Conservation (phyloP, 2,888 invertebrate genomes). For the Scotopteryx bipunctaria region DNA sequence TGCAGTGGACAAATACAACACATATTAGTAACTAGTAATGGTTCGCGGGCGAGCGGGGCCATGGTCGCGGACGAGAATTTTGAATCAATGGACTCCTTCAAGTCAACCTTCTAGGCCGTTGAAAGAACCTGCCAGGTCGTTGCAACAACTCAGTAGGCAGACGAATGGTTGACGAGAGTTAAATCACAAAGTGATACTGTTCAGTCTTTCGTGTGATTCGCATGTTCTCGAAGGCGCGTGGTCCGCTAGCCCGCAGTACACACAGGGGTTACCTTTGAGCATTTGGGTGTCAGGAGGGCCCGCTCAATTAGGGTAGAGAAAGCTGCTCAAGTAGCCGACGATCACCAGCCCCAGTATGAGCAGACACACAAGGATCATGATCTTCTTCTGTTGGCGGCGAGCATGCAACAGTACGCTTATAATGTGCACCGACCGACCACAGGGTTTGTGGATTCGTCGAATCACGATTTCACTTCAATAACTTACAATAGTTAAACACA, state of each 20-base stretch:
- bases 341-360: conserved; percentile 91
- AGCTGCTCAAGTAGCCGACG: conserved; percentile 87
- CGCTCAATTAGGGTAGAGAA: conserved; percentile 76
- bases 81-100: conserved; percentile 12
- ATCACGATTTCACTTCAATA: conserved; percentile 44
- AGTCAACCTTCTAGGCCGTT: not conserved
- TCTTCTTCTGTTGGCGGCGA: conserved; percentile 90
- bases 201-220: not conserved
- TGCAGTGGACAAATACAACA: conserved; percentile 85
- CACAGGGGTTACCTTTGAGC: conserved; percentile 70
- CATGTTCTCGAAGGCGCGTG: conserved; percentile 29
- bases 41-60: conserved; percentile 56
- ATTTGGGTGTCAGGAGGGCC: conserved; percentile 54
- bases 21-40: conserved; percentile 67
- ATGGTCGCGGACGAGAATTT: conserved; percentile 29
- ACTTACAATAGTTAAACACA: conserved; percentile 36
- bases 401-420: conserved; percentile 80
- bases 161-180: too few species aligned
- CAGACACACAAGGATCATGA: conserved; percentile 95
- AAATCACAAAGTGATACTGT: not conserved
- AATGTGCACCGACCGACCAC: conserved; percentile 48
- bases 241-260: conserved; percentile 52
- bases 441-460: conserved; percentile 20
- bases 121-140: conserved; percentile 11
- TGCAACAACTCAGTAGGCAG: too few species aligned